Evolutionary conservation across 2,113 vertebrate species (phyloP), one percentile per base, ranked within the genome.

Genomic region (Rhinopomastus cyanomelas): DNA sequence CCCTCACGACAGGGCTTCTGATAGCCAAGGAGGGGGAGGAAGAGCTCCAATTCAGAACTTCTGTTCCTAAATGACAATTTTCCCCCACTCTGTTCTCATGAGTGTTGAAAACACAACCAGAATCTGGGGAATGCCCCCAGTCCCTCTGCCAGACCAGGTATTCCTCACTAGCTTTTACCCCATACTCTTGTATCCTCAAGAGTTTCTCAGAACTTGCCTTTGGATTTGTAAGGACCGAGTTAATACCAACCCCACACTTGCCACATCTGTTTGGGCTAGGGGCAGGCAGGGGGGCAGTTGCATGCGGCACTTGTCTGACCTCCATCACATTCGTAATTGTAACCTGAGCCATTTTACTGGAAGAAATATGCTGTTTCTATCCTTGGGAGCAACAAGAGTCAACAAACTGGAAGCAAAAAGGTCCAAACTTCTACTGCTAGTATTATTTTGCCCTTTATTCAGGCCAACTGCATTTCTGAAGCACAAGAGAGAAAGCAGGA

Each of bases 331-430:
- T 66, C 49, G 59, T 83, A 69, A 89, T 62, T 68, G 86, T 56
- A 94, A 95, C 95, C 93, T 92, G 86, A 96, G 88, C 91, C 91
- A 67, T 89, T 94, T 84, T 51, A 91, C 96, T 93, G 85, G 87
- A 96, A 94, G 93, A 90, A 94, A 95, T 37, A 53, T 4, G 53
- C 83, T 66, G 44, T 68, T 86, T 62, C 91, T 66, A 17, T 60
- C 66, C 34, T 0, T 73, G 84, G 64, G 60, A 90, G 23, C 71
- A 76, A 53, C 4, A 73, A 84, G 62, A 92, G 59, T 69, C 75
- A 46, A 84, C 86, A 62, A 76, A 76, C 51, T 48, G 62, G 84
- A 77, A 83, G 90, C 67, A 86, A 79, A 88, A 90, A 55, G 53
- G 61, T 93, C 81, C 80, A 75, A 56, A 68, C 80, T 90, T 56